Base-by-base conservation (phyloP, 2,888 invertebrate genomes). In the Drosophila tanythrix region DNA sequence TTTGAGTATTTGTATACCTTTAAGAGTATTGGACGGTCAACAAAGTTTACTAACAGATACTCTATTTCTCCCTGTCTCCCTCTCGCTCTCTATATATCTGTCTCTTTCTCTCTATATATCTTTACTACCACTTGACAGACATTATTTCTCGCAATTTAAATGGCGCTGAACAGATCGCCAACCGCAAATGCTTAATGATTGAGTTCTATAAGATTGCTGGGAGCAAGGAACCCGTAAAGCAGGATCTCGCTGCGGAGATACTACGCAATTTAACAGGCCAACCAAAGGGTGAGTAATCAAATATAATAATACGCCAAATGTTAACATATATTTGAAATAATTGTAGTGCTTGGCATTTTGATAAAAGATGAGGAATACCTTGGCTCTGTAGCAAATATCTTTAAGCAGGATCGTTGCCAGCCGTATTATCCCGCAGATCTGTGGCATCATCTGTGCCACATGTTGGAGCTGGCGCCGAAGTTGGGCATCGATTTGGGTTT, bases 371-470 rank as follows among this genome's bases (percentile, higher is more conserved):
- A 61, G 0, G 81, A 83, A 4, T 81, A 87, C 61, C 53, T 90
- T 21, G 33, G 29, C 0, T 57, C 68, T 6, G 29, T 90, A 10
- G 77, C 78, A 0, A 36, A 53, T 2, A 89, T 92, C 15, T 84
- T 86, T 35, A 60, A 74, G 31, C 15, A 56, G 52, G 86, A 92
- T 66, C 68, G 66, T 0, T 90, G 88, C 43, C 70, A 70, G 51
- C 81, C 72, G 0, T 36, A 76, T 2, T 91, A 86, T 59, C 76
- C 91, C 0, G 0, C 46, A 0, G 76, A 90, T 27, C 71, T 93
- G 31, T 91, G 92, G 90, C 65, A 82, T 31, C 91, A 92, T 67
- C 78, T 93, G 0, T 81, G 87, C 4, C 85, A 92, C 65, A 75
- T 93, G 50, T 66, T 93, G 40, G 88, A 91, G 57, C 11, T 87